These are phyloP conservation scores for Cepaea nemoralis DNA, from an alignment of 1,140 invertebrate genomes.

Conservation along the genomic window DNA sequence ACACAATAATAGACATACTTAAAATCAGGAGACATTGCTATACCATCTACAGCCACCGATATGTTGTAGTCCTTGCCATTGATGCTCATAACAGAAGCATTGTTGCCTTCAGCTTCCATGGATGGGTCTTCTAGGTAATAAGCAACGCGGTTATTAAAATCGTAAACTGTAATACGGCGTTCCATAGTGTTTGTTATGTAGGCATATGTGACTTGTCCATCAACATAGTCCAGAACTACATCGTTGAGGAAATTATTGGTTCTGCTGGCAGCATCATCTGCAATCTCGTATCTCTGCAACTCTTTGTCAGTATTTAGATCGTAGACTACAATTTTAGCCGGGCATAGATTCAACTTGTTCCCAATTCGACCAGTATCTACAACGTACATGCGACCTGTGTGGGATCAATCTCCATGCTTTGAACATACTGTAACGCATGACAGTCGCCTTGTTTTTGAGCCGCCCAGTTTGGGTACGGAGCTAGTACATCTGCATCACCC, in stretches of 20 bases:
- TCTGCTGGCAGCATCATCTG: conserved; percentile 44
- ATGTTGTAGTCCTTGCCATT: conserved; percentile 13
- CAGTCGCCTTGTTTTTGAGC: conserved; percentile 52
- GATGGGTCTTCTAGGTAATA: conserved; percentile 46
- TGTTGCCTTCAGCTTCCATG: conserved; percentile 44
- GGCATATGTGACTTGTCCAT: conserved; percentile 48
- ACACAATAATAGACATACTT: conserved; percentile 51
- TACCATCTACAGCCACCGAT: conserved; percentile 48
- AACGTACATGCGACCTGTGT: conserved; percentile 58
- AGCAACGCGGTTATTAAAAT: conserved; percentile 37
- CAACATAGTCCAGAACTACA: conserved; percentile 53
- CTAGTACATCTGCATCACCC: conserved; percentile 30
- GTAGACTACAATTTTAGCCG: conserved; percentile 51
- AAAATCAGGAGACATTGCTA: conserved; percentile 54
- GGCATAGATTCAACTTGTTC: conserved; percentile 44
- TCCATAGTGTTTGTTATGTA: conserved; percentile 53
- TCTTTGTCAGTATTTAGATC: conserved; percentile 43
- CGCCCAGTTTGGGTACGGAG: conserved; percentile 52
- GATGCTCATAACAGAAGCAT: conserved; percentile 13
- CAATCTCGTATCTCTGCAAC: conserved; percentile 42
- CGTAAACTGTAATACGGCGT: conserved; percentile 46
- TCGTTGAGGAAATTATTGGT: conserved; percentile 56
- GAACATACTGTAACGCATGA: conserved; percentile 52
- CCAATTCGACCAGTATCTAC: conserved; percentile 53
- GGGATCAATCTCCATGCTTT: conserved; percentile 60